Percentiles rank a stretch among this genome's conserved stretches.
These are phyloP conservation scores for Ectobius pallidus DNA, from an alignment of 2,888 invertebrate genomes.

Conservation along the genomic window DNA sequence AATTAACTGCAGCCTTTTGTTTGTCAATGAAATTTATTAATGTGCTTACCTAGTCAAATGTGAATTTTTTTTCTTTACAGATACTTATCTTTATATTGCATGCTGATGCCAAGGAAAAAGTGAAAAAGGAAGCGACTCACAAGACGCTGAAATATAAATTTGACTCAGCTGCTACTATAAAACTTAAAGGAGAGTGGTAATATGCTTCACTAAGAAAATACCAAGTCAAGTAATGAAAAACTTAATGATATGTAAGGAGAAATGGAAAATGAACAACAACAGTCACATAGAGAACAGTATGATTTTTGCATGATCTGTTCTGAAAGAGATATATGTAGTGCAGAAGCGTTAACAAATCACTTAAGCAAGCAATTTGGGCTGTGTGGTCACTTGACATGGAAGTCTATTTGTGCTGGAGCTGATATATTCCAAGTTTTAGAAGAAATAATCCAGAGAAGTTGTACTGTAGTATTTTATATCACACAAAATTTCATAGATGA, in stretches of 20 bases:
- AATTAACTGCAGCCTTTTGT: no score
- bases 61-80: no score
- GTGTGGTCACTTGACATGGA: background rate
- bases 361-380: background rate
- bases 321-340: background rate
- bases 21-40: no score
- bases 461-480: slow-evolving; percentile 1
- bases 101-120: no score
- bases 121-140: no score
- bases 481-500: slow-evolving; percentile 10
- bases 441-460: background rate
- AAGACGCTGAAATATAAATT: no score
- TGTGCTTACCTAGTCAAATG: no score
- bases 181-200: no score
- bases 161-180: no score
- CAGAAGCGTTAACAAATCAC: background rate
- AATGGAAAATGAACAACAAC: background rate
- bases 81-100: no score
- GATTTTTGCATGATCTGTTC: slow-evolving; percentile 15
- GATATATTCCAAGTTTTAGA: slow-evolving; percentile 7
- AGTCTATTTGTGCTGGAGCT: background rate
- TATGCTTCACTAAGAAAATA: no score
- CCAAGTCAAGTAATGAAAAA: no score
- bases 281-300: background rate
- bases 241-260: background rate